Percentiles rank a stretch among this genome's conserved stretches.
These are phyloP conservation scores for Cottoperca gobio DNA, from an alignment of 2,797 vertebrate species.

Conservation along the genomic window DNA sequence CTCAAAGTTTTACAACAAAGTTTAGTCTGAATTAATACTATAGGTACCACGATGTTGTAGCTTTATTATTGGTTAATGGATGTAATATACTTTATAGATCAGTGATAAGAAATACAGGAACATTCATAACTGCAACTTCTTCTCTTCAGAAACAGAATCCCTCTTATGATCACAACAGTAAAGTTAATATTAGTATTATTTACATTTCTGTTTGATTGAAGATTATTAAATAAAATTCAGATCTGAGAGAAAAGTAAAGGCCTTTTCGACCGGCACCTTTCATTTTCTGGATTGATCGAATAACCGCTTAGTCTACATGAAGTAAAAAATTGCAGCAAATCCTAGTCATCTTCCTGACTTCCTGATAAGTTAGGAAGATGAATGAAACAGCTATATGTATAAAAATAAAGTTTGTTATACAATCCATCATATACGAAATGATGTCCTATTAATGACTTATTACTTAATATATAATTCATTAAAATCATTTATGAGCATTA, in stretches of 20 bases:
- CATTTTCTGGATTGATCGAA: background rate
- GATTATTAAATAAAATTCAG: background rate
- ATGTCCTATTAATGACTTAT: conserved; percentile 1
- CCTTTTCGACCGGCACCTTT: background rate
- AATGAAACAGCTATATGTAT: background rate
- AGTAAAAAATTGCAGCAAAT: no score
- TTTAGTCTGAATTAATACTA: background rate
- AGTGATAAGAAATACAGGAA: background rate
- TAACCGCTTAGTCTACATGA: background rate
- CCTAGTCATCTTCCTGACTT: no score
- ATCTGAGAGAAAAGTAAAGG: background rate
- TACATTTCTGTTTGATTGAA: background rate
- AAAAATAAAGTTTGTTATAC: background rate
- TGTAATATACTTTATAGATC: background rate
- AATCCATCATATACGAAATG: background rate
- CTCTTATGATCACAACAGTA: background rate
- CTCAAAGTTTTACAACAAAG: conserved; percentile 9
- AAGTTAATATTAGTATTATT: background rate
- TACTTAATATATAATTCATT: conserved; percentile 10
- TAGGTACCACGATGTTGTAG: background rate
- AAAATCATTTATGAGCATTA: background rate
- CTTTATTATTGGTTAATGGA: background rate
- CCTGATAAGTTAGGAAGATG: background rate
- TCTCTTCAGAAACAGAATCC: background rate
- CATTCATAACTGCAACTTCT: background rate